Base-by-base conservation (phyloP, 2,113 vertebrate genomes). In the Nothobranchius furzeri region DNA sequence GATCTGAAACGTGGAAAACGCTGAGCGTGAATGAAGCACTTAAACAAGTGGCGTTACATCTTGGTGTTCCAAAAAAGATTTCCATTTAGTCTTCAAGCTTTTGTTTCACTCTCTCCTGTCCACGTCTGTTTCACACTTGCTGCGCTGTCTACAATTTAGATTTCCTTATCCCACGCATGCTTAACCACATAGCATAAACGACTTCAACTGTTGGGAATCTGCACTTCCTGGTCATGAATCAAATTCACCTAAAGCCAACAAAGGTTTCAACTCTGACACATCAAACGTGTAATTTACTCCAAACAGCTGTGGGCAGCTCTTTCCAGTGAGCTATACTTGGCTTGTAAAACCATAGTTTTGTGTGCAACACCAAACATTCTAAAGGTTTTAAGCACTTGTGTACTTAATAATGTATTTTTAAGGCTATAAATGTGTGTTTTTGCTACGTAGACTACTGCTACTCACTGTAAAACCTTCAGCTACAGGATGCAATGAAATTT, bases 1-100 rank as follows among this genome's bases (percentile, higher is more conserved):
- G 87, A 99, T 95, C 98, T 99, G 85, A 0, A 30, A 86, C 59
- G 82, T 50, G 82, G 51, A 74, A 74, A 59, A 42, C 46, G 83
- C 35, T 68, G 42, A 71, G 25, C 20, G 45, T 43, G 14, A 51
- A n/a, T 9, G 64, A 3, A 64, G 0, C 13, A 20, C 24, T 9
- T 17, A 17, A 20, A 47, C 12, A 4, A 51, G 24, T 9, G 13
- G 13, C 37, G 37, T 40, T 40, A 8, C 9, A 40, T 40, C 37
- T 7, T 40, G 37, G 37, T 30, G 30, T 8, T 58, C 1, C 53
- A 40, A n/a, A 43, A 20, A 25, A 56, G 1, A 12, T 48, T 45
- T 25, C 20, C 37, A n/a, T 37, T 49, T 60, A 25, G 24, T 9
- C 47, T 56, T 17, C 43, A 3, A 30, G 3, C 30, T 1, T 59